Evolutionary conservation across 2,113 vertebrate species (phyloP), one percentile per base, ranked within the genome.

Genomic region (Miniopterus natalensis): DNA sequence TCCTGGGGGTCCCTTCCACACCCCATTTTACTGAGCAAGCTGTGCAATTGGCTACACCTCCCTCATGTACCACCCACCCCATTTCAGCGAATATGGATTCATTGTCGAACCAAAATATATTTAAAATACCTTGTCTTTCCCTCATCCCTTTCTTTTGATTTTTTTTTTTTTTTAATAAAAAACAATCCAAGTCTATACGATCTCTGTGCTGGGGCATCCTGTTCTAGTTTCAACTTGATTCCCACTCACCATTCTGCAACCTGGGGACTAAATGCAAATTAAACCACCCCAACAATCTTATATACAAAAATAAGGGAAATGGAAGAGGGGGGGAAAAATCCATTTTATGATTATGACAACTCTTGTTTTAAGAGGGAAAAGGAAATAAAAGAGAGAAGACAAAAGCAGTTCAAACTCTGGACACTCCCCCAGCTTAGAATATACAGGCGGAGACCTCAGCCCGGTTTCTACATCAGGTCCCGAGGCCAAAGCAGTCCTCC

Each of bases 371-470:
- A 70, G 57, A 95, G 14, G 23, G 23, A 94, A 89, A n/a, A 70
- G 9, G 61, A 91, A 66, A 88, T 45, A 61, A 88, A 77, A 89
- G 17, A 31, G 20, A 68, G 21, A 81, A 77, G 10, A 45, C 31
- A 57, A 85, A 81, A 75, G 36, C 73, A 66, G 86, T 12, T 92
- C 42, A 92, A 90, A 55, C 8, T 83, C 74, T 80, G 51, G 57
- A 17, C 21, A 51, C 27, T 47, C 18, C 36, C 51, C 57, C 25
- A 65, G 45, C 51, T 75, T 85, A 55, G 73, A 81, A 90, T 53
- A 49, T 14, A 55, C 6, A 78, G 2, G 21, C 25, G 23, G 70
- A 70, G 42, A 71, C 40, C 63, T 73, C 63, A 70, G 42, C 31
- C 36, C 21, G 31, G 57, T 75, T 93, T 80, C 77, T 49, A 5